Evolutionary conservation across 2,113 vertebrate species (phyloP).

Genomic region (Salvator merianae): DNA sequence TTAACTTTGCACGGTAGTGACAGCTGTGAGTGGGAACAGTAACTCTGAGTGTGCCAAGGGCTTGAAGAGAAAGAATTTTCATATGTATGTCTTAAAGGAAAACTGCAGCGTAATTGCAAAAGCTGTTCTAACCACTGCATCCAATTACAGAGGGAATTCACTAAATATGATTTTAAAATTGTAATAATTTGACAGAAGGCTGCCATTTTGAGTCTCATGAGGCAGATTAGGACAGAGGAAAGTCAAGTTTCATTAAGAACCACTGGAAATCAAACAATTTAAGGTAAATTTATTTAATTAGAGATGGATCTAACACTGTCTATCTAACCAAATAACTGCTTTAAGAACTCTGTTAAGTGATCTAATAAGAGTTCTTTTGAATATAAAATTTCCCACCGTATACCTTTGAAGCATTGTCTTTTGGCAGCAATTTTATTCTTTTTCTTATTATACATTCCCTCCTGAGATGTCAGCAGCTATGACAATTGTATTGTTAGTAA

Average conservation of each 20-base stretch:
- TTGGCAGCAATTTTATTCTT: constrained; percentile 20
- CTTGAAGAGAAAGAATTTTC: constrained; percentile 62
- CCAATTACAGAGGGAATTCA: constrained; percentile 56
- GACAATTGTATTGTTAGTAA: constrained; percentile 41
- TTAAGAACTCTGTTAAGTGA: constrained; percentile 56
- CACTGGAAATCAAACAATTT: constrained; percentile 46
- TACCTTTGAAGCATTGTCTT: constrained; percentile 40
- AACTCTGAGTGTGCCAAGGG: constrained; percentile 59
- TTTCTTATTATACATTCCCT: constrained; percentile 24
- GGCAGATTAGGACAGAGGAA: constrained; percentile 43
- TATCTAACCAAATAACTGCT: constrained; percentile 41
- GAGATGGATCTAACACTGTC: constrained; percentile 47
- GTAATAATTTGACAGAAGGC: constrained; percentile 50
- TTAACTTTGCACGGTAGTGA: constrained; percentile 67
- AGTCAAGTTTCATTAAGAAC: constrained; percentile 23
- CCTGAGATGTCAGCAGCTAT: constrained; percentile 48
- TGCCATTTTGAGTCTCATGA: constrained; percentile 56
- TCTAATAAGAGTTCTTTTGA: constrained; percentile 39
- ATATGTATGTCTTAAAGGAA: constrained; percentile 54
- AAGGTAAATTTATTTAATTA: constrained; percentile 52
- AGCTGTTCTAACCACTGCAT: constrained; percentile 60
- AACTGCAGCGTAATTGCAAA: constrained; percentile 58
- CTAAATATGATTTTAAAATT: constrained; percentile 56
- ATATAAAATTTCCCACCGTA: constrained; percentile 54
- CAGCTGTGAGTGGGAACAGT: constrained; percentile 66